Evolutionary conservation across 2,888 invertebrate species (phyloP).

Genomic region (Crioceris asparagi): DNA sequence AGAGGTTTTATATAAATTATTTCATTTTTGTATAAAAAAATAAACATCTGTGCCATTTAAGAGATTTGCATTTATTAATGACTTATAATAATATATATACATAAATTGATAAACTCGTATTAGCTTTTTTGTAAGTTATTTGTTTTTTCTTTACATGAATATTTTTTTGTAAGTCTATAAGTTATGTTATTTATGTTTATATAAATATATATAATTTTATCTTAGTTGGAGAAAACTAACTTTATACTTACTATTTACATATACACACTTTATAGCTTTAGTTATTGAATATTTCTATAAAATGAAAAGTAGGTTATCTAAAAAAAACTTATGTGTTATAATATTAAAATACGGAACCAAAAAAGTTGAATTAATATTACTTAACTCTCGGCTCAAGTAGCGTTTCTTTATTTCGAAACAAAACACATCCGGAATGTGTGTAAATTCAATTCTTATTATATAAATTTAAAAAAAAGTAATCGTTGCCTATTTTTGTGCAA

Average conservation of each 20-base stretch:
- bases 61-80: slow-evolving; percentile 31
- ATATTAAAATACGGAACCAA: too few relatives aligned
- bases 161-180: slow-evolving; percentile 25
- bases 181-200: slow-evolving; percentile 33
- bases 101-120: too few relatives aligned
- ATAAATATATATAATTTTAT: slow-evolving; percentile 23
- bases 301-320: not conserved
- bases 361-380: too few relatives aligned
- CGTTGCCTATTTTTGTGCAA: too few relatives aligned
- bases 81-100: too few relatives aligned
- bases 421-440: too few relatives aligned
- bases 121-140: slow-evolving; percentile 24
- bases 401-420: too few relatives aligned
- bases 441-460: too few relatives aligned
- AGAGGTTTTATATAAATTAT: slow-evolving; percentile 2
- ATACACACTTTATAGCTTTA: not conserved
- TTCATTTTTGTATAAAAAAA: slow-evolving; percentile 3
- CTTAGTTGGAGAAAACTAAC: slow-evolving; percentile 20
- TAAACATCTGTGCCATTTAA: slow-evolving; percentile 29
- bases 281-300: not conserved
- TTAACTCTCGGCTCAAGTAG: too few relatives aligned
- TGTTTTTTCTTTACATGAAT: slow-evolving; percentile 20
- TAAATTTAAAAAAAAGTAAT: too few relatives aligned
- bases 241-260: slow-evolving; percentile 22
- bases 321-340: too few relatives aligned